Conservation (phyloP, 1,140 invertebrate species). For the Scaptomyza pallida region DNA sequence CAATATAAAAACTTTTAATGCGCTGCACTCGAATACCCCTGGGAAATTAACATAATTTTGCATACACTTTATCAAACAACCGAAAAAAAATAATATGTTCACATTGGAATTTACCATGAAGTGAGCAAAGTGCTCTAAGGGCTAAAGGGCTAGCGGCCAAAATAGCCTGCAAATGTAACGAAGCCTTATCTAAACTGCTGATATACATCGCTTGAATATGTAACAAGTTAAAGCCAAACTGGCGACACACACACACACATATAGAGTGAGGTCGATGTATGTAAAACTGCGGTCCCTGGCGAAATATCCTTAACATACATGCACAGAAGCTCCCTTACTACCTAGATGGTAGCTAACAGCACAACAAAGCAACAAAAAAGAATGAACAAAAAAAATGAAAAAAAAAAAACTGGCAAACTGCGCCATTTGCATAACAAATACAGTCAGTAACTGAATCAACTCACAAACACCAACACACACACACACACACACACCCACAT, state of each 20-base stretch:
- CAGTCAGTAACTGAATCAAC: slow-evolving; percentile 74
- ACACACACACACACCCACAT: slow-evolving; percentile 4
- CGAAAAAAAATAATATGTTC: slow-evolving; percentile 36
- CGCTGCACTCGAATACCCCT: slow-evolving; percentile 65
- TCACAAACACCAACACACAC: slow-evolving; percentile 40
- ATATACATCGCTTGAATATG: slow-evolving; percentile 77
- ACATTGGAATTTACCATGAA: neutral
- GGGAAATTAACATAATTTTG: slow-evolving; percentile 77
- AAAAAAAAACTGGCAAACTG: slow-evolving; percentile 56
- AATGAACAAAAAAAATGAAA: slow-evolving; percentile 21
- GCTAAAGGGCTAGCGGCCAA: neutral
- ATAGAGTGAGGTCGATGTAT: neutral
- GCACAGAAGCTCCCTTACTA: neutral
- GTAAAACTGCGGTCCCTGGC: slow-evolving; percentile 27
- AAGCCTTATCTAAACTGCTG: slow-evolving; percentile 67
- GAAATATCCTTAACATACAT: slow-evolving; percentile 25
- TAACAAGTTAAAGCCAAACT: slow-evolving; percentile 77
- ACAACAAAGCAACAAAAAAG: slow-evolving; percentile 9
- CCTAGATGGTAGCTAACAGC: slow-evolving; percentile 27
- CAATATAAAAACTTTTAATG: slow-evolving; percentile 61
- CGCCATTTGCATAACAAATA: slow-evolving; percentile 81
- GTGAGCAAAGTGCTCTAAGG: neutral
- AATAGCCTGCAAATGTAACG: slow-evolving; percentile 49
- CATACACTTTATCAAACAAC: slow-evolving; percentile 66
- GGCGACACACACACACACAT: slow-evolving; percentile 34